Percentiles rank a stretch among this genome's conserved stretches.
phyloP scores from a whole-genome alignment of 2,797 vertebrate species.

The Peromyscus nudipes region DNA sequence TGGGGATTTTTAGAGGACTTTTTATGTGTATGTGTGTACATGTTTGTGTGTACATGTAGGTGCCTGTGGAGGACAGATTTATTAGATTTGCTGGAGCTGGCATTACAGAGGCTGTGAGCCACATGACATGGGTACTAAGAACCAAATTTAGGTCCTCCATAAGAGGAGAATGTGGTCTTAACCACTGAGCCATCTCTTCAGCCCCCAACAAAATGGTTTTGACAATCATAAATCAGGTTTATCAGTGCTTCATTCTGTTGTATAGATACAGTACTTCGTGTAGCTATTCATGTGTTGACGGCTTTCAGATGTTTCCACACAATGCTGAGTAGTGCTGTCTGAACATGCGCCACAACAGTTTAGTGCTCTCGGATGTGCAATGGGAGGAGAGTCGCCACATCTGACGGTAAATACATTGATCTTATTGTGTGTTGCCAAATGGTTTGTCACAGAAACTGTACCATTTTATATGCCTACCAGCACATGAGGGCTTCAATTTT shows the following conservation, averaged over 20 bases:
- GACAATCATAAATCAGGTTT: neutral
- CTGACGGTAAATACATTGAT: slow-evolving; percentile 1
- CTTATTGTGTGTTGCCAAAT: neutral
- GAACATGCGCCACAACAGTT: slow-evolving; percentile 41
- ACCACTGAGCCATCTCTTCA: neutral
- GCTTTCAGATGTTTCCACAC: neutral
- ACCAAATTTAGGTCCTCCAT: neutral
- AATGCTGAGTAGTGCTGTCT: slow-evolving; percentile 5
- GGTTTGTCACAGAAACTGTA: neutral
- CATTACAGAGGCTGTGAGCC: neutral
- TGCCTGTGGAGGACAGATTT: neutral
- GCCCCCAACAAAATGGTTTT: neutral
- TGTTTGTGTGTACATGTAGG: neutral
- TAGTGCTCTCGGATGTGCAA: neutral
- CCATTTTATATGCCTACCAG: neutral
- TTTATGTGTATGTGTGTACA: neutral
- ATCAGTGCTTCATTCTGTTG: neutral
- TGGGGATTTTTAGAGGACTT: neutral
- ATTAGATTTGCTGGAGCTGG: neutral
- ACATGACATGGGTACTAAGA: no score
- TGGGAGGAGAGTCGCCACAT: neutral
- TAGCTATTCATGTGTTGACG: neutral
- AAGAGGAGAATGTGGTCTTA: neutral
- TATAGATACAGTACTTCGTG: neutral
- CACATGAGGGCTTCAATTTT: neutral